Conservation (phyloP, 2,888 invertebrate genomes). For the Phalera bucephala region DNA sequence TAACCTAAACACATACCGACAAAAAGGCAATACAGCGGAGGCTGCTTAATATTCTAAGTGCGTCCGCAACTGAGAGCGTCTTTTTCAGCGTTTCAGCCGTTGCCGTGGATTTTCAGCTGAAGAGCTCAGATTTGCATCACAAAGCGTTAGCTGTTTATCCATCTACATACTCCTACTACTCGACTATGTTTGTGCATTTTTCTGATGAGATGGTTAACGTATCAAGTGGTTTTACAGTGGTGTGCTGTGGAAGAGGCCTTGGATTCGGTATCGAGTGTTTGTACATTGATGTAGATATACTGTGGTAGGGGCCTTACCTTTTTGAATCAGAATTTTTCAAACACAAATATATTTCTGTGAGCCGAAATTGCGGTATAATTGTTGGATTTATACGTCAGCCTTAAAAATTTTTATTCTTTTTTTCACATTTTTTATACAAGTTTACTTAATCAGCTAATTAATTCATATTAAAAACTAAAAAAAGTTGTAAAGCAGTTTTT, state of each 20-base stretch:
- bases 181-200: conserved; percentile 1
- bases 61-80: conserved; percentile 33
- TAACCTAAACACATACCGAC: not conserved
- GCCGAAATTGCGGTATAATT: no score
- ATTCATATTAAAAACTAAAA: no score
- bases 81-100: conserved; percentile 41
- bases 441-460: no score
- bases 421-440: no score
- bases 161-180: not conserved
- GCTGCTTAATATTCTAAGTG: conserved; percentile 35
- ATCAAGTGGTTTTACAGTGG: no score
- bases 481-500: no score
- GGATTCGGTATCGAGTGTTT: no score
- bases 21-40: conserved; percentile 1
- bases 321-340: not conserved
- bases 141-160: conserved; percentile 19
- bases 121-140: conserved; percentile 44
- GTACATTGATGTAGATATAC: no score
- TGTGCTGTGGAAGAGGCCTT: no score
- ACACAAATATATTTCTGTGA: no score
- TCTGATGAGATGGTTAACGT: not conserved
- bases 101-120: conserved; percentile 40
- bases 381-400: no score
- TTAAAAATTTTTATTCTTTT: no score
- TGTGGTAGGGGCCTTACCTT: not conserved